Evolutionary conservation across 1,140 invertebrate genomes (phyloP).

Genomic region (Drosophila guanche): DNA sequence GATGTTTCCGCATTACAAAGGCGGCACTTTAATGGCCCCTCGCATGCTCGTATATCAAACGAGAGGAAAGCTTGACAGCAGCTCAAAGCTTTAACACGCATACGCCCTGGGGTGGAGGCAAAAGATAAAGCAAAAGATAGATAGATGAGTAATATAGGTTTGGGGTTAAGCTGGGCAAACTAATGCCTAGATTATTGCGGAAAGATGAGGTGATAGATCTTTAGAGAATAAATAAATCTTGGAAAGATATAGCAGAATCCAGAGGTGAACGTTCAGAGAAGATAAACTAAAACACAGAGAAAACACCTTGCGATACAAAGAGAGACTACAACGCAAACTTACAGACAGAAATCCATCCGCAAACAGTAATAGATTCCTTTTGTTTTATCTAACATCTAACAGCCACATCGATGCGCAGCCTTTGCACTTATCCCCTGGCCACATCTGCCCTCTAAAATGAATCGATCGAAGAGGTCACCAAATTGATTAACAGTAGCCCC

Average conservation of each 20-base stretch:
- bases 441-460: conserved; percentile 53
- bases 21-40: conserved; percentile 69
- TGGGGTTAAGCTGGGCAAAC: background rate
- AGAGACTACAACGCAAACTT: no score
- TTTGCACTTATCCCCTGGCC: conserved; percentile 61
- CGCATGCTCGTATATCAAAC: conserved; percentile 65
- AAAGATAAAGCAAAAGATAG: background rate
- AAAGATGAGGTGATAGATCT: no score
- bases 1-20: conserved; percentile 76
- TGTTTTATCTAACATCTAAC: conserved; percentile 21
- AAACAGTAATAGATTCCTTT: background rate
- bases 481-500: conserved; percentile 79
- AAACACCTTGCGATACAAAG: no score
- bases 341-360: background rate
- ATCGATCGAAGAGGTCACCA: conserved; percentile 58
- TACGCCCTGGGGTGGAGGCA: conserved; percentile 59
- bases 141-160: conserved; percentile 3
- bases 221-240: no score
- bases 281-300: no score
- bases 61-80: conserved; percentile 64
- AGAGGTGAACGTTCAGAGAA: no score
- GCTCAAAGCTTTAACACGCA: conserved; percentile 70
- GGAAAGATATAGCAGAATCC: no score
- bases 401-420: conserved; percentile 36
- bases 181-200: no score